Conservation (phyloP, 1,140 invertebrate genomes). For the Neelides sp. region DNA sequence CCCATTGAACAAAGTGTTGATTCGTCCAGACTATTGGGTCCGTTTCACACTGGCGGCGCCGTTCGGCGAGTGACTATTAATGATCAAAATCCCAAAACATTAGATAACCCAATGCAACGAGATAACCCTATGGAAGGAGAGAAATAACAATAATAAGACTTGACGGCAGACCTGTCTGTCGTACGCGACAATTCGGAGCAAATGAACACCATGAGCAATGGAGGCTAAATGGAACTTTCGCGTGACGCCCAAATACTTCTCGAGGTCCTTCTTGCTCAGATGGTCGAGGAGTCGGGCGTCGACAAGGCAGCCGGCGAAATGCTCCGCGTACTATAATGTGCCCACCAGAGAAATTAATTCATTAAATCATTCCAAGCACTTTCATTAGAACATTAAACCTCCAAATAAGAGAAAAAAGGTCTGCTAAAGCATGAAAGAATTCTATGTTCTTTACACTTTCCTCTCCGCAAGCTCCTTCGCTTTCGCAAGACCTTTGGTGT, state of each 20-base stretch:
- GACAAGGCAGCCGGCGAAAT: conserved; percentile 76
- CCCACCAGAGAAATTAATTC: background rate
- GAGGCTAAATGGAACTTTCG: conserved; percentile 85
- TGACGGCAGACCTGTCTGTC: conserved; percentile 63
- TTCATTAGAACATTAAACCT: background rate
- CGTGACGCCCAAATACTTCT: conserved; percentile 59
- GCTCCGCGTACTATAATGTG: conserved; percentile 59
- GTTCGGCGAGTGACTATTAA: conserved; percentile 63
- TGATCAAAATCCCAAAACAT: background rate
- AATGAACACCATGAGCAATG: conserved; percentile 80
- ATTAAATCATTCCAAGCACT: background rate
- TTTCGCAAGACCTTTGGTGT: no score
- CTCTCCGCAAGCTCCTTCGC: no score
- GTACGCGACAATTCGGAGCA: conserved; percentile 79
- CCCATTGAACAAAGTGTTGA: conserved; percentile 82
- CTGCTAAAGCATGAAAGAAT: background rate
- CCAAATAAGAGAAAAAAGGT: background rate
- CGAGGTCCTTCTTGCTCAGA: conserved; percentile 81
- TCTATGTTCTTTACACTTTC: background rate
- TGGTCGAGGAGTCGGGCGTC: conserved; percentile 84
- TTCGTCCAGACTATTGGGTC: conserved; percentile 91
- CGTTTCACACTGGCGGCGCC: conserved; percentile 72
- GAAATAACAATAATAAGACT: no score
- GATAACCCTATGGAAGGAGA: background rate
- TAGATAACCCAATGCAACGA: background rate